Conservation (phyloP, 2,888 invertebrate genomes). For the Eumacrocentrus americanus region DNA sequence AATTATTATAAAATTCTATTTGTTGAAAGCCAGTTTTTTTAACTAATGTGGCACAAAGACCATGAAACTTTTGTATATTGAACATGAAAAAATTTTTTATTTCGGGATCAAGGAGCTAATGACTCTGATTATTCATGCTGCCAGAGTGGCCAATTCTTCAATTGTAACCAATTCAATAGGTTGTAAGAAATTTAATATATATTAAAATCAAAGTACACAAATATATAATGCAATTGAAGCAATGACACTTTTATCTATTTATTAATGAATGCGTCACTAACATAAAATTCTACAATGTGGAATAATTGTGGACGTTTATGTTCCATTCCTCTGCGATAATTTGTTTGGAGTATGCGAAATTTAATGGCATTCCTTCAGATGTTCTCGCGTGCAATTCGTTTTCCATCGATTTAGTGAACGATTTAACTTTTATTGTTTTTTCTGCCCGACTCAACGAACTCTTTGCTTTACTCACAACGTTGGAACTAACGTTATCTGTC, state of each 20-base stretch:
- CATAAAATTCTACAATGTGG: no score
- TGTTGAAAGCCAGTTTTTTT: not conserved
- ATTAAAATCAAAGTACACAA: conserved; percentile 42
- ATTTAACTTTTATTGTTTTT: not conserved
- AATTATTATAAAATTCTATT: not conserved
- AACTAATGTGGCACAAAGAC: not conserved
- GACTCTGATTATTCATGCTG: conserved; percentile 6
- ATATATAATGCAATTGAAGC: conserved; percentile 44
- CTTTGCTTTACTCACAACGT: not conserved
- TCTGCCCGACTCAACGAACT: not conserved
- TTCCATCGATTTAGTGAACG: not conserved
- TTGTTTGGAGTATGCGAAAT: no score
- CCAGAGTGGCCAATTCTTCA: conserved; percentile 32
- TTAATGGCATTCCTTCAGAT: not conserved
- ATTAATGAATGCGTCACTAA: not conserved
- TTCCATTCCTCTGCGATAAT: no score
- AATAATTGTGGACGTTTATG: not conserved
- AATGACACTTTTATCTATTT: conserved; percentile 21
- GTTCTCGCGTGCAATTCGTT: not conserved
- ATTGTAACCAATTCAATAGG: conserved; percentile 47
- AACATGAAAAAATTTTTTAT: not conserved
- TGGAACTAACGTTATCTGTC: not conserved
- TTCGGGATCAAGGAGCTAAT: not conserved
- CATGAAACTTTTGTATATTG: conserved; percentile 12
- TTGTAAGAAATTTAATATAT: conserved; percentile 55